Conservation (phyloP, 2,113 vertebrate genomes). For the Hippocampus barbouri region DNA sequence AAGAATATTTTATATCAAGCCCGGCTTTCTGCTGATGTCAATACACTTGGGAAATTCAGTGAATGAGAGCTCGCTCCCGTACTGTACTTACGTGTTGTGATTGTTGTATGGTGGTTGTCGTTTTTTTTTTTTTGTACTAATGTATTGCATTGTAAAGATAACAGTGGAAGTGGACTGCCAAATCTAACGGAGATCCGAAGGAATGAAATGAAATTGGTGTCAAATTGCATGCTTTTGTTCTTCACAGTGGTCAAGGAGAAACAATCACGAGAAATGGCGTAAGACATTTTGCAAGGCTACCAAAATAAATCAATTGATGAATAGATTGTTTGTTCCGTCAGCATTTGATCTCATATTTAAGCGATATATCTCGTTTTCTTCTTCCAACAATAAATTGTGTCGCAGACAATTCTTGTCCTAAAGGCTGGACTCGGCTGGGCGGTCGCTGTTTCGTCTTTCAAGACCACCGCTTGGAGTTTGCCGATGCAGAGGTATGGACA, state of each 20-base stretch:
- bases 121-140: too few species aligned
- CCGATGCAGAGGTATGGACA: slow-evolving; percentile 1
- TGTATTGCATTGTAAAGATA: too few species aligned
- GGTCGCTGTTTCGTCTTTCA: not conserved
- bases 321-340: not conserved
- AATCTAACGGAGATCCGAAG: too few species aligned
- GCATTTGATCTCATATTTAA: not conserved
- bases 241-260: not conserved
- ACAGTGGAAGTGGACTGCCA: too few species aligned
- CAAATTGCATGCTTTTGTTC: not conserved
- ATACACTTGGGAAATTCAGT: too few species aligned
- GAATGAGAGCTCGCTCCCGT: too few species aligned
- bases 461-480: not conserved
- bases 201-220: not conserved
- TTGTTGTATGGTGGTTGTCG: too few species aligned
- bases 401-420: not conserved
- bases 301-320: not conserved
- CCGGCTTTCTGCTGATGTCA: too few species aligned
- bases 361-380: not conserved
- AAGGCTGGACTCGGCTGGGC: not conserved
- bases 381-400: not conserved
- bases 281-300: too few species aligned
- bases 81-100: too few species aligned
- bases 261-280: not conserved
- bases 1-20: too few species aligned